Conservation (phyloP, 2,888 invertebrate genomes). For the Drosophila monieri region DNA sequence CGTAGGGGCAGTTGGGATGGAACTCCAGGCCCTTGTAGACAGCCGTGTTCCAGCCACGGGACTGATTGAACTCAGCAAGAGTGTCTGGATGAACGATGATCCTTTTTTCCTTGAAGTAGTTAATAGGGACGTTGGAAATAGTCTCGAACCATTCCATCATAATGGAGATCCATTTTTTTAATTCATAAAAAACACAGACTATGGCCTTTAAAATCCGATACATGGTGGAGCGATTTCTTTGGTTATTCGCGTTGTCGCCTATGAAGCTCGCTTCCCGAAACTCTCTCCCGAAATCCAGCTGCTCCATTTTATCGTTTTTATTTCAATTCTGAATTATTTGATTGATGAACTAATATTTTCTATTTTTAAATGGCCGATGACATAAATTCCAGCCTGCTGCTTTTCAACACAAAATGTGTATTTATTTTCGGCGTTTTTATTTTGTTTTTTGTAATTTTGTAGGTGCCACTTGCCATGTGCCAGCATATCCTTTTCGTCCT, state of each 20-base stretch:
- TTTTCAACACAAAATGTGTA: neutral
- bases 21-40: slow-evolving; percentile 11
- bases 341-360: neutral
- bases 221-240: neutral
- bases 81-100: neutral
- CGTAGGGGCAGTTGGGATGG: slow-evolving; percentile 3
- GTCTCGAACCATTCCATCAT: neutral
- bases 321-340: slow-evolving; percentile 1
- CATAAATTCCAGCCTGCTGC: slow-evolving; percentile 1
- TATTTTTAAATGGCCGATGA: neutral
- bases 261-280: neutral
- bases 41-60: slow-evolving; percentile 6
- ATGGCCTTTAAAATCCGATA: neutral
- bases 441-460: neutral
- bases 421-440: slow-evolving; percentile 17
- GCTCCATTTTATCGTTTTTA: neutral
- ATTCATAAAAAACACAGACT: neutral
- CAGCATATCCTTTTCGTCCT: slow-evolving; percentile 1
- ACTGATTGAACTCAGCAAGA: slow-evolving; percentile 10
- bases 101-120: neutral
- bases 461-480: slow-evolving; percentile 48
- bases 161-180: neutral
- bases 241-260: neutral
- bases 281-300: neutral
- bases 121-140: neutral